These are phyloP conservation scores for Sus cebifrons DNA, from an alignment of 2,797 vertebrate species.

Conservation along the genomic window DNA sequence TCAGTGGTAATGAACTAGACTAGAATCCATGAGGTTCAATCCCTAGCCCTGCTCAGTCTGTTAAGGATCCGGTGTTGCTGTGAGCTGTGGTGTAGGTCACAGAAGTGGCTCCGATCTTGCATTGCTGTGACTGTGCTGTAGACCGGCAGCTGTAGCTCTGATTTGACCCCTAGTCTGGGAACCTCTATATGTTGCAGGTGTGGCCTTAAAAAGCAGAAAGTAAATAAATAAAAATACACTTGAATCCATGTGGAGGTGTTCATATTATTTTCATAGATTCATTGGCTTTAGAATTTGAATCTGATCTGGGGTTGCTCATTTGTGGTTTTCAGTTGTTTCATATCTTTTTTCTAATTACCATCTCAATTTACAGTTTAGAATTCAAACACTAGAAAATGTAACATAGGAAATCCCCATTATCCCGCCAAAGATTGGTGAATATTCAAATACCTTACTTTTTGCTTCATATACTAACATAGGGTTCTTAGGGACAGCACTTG, in stretches of 20 bases:
- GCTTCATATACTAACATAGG: neutral
- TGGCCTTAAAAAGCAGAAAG: too few species aligned
- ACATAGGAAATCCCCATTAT: neutral
- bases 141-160: too few species aligned
- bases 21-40: too few species aligned
- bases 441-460: neutral
- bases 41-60: too few species aligned
- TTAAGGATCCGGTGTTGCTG: too few species aligned
- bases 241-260: constrained; percentile 15
- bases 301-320: constrained; percentile 4
- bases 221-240: neutral
- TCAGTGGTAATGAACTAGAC: too few species aligned
- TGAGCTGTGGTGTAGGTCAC: too few species aligned
- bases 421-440: neutral
- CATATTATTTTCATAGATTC: constrained; percentile 33
- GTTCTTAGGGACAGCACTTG: neutral
- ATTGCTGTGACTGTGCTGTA: too few species aligned
- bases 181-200: too few species aligned
- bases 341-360: constrained; percentile 28
- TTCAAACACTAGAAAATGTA: constrained; percentile 14
- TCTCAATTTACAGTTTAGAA: neutral
- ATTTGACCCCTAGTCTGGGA: too few species aligned
- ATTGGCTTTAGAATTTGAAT: constrained; percentile 25
- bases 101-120: too few species aligned
- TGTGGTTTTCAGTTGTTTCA: constrained; percentile 40